Conservation (phyloP, 2,888 invertebrate genomes). For the Panopea generosa region DNA sequence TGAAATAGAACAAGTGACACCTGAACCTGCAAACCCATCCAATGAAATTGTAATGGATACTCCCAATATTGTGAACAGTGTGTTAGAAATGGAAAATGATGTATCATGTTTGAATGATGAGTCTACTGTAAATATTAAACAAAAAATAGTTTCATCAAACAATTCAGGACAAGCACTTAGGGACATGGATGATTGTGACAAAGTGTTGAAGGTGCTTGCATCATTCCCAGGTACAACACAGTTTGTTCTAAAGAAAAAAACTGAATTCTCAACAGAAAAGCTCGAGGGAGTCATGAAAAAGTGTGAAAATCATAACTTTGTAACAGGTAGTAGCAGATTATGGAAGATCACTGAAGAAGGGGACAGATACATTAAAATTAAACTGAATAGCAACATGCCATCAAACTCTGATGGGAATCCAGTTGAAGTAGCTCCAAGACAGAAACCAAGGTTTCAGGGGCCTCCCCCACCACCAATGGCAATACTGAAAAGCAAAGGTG, state of each 20-base stretch:
- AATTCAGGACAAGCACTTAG: constrained; percentile 1
- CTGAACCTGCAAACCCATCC: background rate
- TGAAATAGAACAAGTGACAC: constrained; percentile 1
- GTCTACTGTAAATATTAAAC: no score
- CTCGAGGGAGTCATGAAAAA: constrained; percentile 43
- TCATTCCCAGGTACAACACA: constrained; percentile 34
- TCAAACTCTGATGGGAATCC: constrained; percentile 2
- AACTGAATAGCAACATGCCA: background rate
- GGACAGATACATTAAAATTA: constrained; percentile 50
- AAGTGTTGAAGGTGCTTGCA: constrained; percentile 26
- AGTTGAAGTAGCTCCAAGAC: background rate
- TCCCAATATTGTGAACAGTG: background rate
- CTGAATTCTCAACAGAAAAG: constrained; percentile 37
- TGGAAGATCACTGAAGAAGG: constrained; percentile 65
- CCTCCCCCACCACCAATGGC: constrained; percentile 56
- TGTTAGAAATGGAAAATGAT: background rate
- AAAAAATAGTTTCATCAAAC: background rate
- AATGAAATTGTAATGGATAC: background rate
- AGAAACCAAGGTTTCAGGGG: constrained; percentile 28
- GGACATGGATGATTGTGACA: constrained; percentile 35
- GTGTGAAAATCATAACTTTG: constrained; percentile 46
- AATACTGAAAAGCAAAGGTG: constrained; percentile 13
- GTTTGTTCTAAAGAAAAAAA: constrained; percentile 57
- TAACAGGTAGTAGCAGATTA: constrained; percentile 35
- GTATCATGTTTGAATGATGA: background rate